Evolutionary conservation across 1,140 invertebrate species (phyloP), one percentile per base, ranked within the genome.

Genomic region (Eueides isabella): DNA sequence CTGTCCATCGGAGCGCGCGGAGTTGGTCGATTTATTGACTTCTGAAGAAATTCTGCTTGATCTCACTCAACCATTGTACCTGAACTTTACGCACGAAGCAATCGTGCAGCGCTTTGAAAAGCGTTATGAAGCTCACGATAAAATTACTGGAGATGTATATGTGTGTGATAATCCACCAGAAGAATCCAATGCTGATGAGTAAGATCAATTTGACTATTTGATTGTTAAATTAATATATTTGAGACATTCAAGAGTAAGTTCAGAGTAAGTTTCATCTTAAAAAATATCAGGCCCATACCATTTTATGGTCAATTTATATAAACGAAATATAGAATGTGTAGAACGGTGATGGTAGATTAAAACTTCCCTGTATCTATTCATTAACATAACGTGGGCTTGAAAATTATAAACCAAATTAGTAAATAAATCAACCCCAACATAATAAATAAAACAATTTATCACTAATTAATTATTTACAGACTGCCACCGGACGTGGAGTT

Each of bases 11-110:
- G 95, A 96, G 84, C 94, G 95, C 74, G 92, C 96, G 73, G 96
- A 97, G 64, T 91, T 94, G 79, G 94, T 97, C 78, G 94, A 95
- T 80, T 87, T 97, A 72, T 83, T 97, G 78, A 94, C 95, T 66
- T 94, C 95, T 44, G 97, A 97, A 89, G 96, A 97, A 90, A 85
- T 96, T 29, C 94, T 97, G 66, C 94, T 97, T 68, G 96, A 97
- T 91, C 97, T 96, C 95, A 94, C 94, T 67, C 94, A 95, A 85
- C 96, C 96, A 62, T 90, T 97, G 84, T 97, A 96, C 94, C 95
- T 97, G 89, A 97, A 97, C 93, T 97, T 97, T 91, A 97, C 96
- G 76, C 96, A 97, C 92, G 94, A 95, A 80, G 94, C 94, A 62
- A 97, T 97, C 81, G 96, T 97, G 86, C 95, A 96, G 79, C 95